Evolutionary conservation across 2,888 invertebrate genomes (phyloP).

Genomic region (Scelioninae gen. 1): DNA sequence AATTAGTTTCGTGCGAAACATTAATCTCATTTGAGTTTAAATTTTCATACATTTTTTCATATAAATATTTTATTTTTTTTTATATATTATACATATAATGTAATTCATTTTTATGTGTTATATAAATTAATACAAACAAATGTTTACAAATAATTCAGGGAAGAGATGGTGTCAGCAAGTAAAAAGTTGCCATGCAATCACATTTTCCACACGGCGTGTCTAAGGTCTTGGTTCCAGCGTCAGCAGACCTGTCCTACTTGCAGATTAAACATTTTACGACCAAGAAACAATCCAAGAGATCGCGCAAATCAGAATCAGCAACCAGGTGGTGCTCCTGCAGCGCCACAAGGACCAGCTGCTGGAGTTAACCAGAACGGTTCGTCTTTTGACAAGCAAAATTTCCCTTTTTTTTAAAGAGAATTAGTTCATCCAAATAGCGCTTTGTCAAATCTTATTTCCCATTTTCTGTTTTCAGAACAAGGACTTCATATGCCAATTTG

Average conservation of each 20-base stretch:
- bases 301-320: constrained; percentile 78
- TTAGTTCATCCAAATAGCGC: too few relatives aligned
- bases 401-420: not conserved
- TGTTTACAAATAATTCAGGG: constrained; percentile 84
- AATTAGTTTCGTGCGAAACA: too few relatives aligned
- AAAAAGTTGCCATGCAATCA: constrained; percentile 99
- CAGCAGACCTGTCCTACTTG: constrained; percentile 99
- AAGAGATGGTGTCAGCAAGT: constrained; percentile 89
- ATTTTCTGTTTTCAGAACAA: constrained; percentile 72
- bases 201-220: constrained; percentile 98
- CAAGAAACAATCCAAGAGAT: constrained; percentile 75
- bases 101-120: too few relatives aligned
- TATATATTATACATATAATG: too few relatives aligned
- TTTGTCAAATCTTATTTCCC: too few relatives aligned
- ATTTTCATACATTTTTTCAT: too few relatives aligned
- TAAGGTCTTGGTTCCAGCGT: constrained; percentile 99
- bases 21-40: too few relatives aligned
- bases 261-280: constrained; percentile 91
- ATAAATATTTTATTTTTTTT: too few relatives aligned
- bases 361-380: constrained; percentile 76
- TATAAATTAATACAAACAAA: too few relatives aligned
- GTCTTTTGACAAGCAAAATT: too few relatives aligned
- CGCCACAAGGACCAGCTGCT: constrained; percentile 75
- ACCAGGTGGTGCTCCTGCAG: constrained; percentile 76
- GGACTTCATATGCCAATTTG: constrained; percentile 78